Evolutionary conservation across 2,888 invertebrate species (phyloP), one percentile per base, ranked within the genome.

Genomic region (Macroteleia sp.): DNA sequence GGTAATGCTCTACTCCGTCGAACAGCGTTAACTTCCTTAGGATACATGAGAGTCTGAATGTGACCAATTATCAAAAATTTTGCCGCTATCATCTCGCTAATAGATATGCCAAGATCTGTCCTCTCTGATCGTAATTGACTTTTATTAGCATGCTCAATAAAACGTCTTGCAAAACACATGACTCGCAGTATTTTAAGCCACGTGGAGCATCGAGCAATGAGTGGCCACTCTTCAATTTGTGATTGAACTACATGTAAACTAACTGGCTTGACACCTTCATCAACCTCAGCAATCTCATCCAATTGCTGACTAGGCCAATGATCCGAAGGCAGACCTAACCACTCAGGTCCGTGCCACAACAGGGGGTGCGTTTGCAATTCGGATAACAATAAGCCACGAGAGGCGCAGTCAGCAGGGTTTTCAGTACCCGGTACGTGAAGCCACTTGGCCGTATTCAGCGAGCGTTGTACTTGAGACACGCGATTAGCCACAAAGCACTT

Each of bases 331-430:
- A 36, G 1, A 2, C 3, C 8, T n/a, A 81, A 22, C 81, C 81
- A 82, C 0, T 14, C 1, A 0, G 81, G 81, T 1, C 80, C 81
- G 10, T 39, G 5, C 30, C 30, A 30, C 30, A 4, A 30, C 10
- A 30, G 10, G 10, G 30, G 5, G 9, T 30, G 30, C 9, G 2
- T 2, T 2, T 2, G 2, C 10, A 30, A 30, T 9, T 30, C 6
- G 2, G 30, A 30, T 2, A 30, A 2, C 2, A n/a, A 8, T 1
- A 20, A 3, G 0, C 22, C 42, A 3, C 42, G 3, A 0, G 42
- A 42, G 0, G 20, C 42, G 6, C 42, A 42, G 12, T 42, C 42
- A 12, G 42, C 42, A n/a, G 42, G 42, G 22, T 42, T 42, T 5
- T 17, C 17, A n/a, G 3, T 20, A 4, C 42, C 12, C 0, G 20